These are phyloP conservation scores for Drosophila triauraria DNA, from an alignment of 1,140 invertebrate genomes.

Conservation along the genomic window DNA sequence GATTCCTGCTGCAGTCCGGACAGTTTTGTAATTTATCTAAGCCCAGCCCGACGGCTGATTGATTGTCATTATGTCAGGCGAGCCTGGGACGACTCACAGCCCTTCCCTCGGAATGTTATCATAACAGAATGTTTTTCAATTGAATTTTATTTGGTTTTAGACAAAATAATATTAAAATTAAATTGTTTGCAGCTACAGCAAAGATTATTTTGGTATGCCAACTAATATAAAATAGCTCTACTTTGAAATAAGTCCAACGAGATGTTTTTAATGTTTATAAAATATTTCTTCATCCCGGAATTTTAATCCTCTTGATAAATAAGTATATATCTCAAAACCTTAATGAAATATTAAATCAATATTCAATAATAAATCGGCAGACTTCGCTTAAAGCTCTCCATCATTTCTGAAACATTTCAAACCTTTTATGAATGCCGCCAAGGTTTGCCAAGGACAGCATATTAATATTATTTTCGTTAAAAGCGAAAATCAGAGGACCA, in stretches of 20 bases:
- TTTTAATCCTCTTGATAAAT: too few relatives aligned
- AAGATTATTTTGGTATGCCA: not conserved
- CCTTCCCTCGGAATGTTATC: not conserved
- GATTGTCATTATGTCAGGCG: slow-evolving; percentile 34
- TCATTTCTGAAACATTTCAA: not conserved
- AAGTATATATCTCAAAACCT: too few relatives aligned
- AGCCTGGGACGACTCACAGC: not conserved
- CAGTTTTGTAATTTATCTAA: slow-evolving; percentile 54
- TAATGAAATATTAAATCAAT: not conserved
- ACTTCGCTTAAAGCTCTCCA: too few relatives aligned
- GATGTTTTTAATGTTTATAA: too few relatives aligned
- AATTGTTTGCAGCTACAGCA: not conserved
- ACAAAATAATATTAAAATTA: not conserved
- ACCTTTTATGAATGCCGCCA: not conserved
- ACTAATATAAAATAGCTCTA: too few relatives aligned
- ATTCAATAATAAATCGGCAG: not conserved
- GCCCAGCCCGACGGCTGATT: slow-evolving; percentile 45
- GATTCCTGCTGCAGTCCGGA: slow-evolving; percentile 21
- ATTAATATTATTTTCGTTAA: not conserved
- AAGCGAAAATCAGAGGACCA: slow-evolving; percentile 19
- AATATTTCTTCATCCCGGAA: too few relatives aligned
- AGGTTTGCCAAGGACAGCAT: not conserved
- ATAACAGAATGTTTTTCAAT: not conserved
- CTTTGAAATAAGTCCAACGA: not conserved
- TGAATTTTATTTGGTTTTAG: not conserved